phyloP scores from a whole-genome alignment of 2,113 vertebrate species.

The Deroptyus accipitrinus region DNA sequence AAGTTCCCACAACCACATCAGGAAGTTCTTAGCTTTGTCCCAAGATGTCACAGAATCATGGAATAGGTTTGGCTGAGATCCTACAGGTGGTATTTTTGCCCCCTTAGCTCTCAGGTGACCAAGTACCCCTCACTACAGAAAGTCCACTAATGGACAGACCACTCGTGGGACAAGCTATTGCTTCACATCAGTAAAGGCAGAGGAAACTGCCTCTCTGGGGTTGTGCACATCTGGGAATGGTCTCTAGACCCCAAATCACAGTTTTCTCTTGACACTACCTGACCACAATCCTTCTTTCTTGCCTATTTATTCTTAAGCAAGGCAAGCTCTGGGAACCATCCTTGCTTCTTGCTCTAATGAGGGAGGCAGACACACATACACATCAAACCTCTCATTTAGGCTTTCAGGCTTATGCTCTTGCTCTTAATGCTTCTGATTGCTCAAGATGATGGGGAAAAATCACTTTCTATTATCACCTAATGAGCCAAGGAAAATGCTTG shows the following conservation, averaged over 20 bases:
- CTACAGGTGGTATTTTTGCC: background rate
- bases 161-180: background rate
- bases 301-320: background rate
- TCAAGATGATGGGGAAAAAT: slow-evolving; percentile 48
- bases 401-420: slow-evolving; percentile 56
- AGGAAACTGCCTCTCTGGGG: background rate
- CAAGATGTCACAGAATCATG: background rate
- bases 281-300: background rate
- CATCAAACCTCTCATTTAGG: slow-evolving; percentile 53
- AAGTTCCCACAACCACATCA: background rate
- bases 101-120: background rate
- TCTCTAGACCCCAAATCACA: background rate
- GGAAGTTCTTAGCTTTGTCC: background rate
- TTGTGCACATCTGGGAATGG: background rate
- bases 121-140: background rate
- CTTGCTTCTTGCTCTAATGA: slow-evolving; percentile 13
- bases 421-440: slow-evolving; percentile 61
- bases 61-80: background rate
- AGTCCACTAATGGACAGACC: background rate
- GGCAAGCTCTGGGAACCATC: background rate
- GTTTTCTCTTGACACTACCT: background rate
- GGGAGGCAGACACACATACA: slow-evolving; percentile 26
- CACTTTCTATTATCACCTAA: slow-evolving; percentile 62
- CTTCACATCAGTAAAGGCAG: background rate
- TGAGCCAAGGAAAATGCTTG: slow-evolving; percentile 47